Evolutionary conservation across 2,113 vertebrate genomes (phyloP).

Genomic region (Eulemur macaco): DNA sequence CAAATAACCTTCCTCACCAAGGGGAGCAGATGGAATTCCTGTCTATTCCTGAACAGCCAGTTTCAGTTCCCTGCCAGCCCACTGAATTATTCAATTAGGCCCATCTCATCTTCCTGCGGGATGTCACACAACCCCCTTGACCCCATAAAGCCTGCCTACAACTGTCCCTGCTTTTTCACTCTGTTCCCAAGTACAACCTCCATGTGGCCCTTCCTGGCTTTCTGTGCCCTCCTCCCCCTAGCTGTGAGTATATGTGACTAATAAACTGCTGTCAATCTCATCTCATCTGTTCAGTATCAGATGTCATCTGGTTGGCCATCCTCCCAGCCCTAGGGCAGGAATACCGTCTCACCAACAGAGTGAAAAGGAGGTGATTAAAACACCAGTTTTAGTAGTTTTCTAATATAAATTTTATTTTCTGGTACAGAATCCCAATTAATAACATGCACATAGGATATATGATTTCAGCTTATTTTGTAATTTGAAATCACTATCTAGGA

Average conservation of each 20-base stretch:
- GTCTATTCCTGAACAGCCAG: background rate
- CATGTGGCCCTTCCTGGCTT: background rate
- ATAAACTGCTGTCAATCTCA: background rate
- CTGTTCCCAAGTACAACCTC: background rate
- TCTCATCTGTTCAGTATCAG: background rate
- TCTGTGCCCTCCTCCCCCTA: background rate
- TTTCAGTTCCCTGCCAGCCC: background rate
- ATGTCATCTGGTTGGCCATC: background rate
- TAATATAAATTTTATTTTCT: background rate
- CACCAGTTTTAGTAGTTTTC: background rate
- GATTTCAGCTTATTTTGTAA: background rate
- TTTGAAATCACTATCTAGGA: background rate
- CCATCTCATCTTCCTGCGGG: background rate
- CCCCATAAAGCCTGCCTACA: background rate
- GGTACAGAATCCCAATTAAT: background rate
- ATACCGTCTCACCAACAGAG: background rate
- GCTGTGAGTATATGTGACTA: background rate
- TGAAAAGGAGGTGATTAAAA: background rate
- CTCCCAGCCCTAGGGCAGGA: background rate
- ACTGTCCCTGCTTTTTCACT: background rate
- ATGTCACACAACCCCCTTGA: background rate
- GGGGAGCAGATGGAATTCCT: background rate
- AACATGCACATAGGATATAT: background rate
- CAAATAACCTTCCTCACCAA: background rate
- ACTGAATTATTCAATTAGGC: background rate